Evolutionary conservation across 1,140 invertebrate species (phyloP).

Genomic region (Thaumatotibia leucotreta): DNA sequence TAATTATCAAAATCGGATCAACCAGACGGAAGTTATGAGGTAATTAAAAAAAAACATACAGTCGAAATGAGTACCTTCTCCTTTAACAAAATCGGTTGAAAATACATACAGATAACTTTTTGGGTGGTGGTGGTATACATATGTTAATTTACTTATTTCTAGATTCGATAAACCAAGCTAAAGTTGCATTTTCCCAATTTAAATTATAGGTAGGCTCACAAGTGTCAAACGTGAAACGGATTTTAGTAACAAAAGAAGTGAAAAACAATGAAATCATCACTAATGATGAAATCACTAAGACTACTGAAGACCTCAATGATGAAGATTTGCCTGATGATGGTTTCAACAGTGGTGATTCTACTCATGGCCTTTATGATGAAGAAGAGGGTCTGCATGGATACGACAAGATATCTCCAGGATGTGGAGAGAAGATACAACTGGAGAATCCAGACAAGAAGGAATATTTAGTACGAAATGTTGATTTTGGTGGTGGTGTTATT

Average conservation of each 20-base stretch:
- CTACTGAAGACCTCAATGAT: background rate
- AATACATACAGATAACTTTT: no score
- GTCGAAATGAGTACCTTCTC: no score
- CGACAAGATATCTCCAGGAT: conserved; percentile 46
- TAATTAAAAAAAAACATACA: no score
- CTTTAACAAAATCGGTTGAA: no score
- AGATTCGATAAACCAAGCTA: no score
- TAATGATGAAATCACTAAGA: background rate
- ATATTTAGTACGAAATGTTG: conserved; percentile 46
- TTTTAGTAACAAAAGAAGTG: background rate
- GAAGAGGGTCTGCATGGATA: conserved; percentile 50
- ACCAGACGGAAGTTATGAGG: no score
- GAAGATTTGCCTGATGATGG: background rate
- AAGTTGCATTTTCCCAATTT: conserved; percentile 11
- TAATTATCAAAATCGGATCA: no score
- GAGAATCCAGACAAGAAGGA: conserved; percentile 64
- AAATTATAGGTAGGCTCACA: conserved; percentile 18
- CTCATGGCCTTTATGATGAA: conserved; percentile 29
- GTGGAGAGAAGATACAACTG: conserved; percentile 50
- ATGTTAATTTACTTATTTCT: no score
- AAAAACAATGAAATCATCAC: background rate
- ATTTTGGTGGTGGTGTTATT: background rate
- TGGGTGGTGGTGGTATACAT: no score
- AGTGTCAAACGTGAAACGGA: background rate
- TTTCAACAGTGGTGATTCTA: conserved; percentile 9